Percentiles rank a stretch among this genome's conserved stretches.
phyloP scores from a whole-genome alignment of 2,113 vertebrate genomes.

The Gnathonemus echidnorhynchus region DNA sequence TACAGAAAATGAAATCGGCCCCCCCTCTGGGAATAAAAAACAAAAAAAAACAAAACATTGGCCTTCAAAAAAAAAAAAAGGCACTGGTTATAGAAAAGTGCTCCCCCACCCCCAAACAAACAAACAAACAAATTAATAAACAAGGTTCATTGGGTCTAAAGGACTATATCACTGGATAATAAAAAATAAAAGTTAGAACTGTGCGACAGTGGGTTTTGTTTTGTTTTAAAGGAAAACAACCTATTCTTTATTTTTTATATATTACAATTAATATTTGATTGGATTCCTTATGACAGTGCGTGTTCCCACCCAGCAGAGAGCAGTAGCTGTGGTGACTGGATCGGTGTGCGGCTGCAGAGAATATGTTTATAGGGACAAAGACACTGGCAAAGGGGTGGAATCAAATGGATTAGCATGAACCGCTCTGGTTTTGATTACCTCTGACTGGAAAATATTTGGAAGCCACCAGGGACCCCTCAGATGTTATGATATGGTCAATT shows the following conservation, averaged over 20 bases:
- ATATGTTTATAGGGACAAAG: constrained; percentile 74
- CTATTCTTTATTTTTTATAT: background rate
- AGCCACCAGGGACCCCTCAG: constrained; percentile 87
- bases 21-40: background rate
- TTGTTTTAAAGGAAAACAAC: background rate
- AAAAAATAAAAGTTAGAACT: background rate
- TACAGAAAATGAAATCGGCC: background rate
- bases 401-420: constrained; percentile 88
- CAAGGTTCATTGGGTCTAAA: background rate
- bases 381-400: constrained; percentile 87
- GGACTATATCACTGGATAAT: background rate
- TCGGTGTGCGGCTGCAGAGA: constrained; percentile 68
- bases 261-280: background rate
- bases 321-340: background rate
- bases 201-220: background rate
- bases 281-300: background rate
- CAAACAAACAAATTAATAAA: background rate
- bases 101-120: background rate
- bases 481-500: constrained; percentile 73
- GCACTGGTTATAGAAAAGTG: background rate
- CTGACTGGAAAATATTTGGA: constrained; percentile 81
- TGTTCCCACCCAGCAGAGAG: background rate
- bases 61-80: background rate
- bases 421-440: constrained; percentile 89
- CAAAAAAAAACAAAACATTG: background rate